A percentile compares a stretch with the other conserved stretches of the same genome.
Conservation (phyloP, 2,113 vertebrate species). For the Cygnus atratus region DNA sequence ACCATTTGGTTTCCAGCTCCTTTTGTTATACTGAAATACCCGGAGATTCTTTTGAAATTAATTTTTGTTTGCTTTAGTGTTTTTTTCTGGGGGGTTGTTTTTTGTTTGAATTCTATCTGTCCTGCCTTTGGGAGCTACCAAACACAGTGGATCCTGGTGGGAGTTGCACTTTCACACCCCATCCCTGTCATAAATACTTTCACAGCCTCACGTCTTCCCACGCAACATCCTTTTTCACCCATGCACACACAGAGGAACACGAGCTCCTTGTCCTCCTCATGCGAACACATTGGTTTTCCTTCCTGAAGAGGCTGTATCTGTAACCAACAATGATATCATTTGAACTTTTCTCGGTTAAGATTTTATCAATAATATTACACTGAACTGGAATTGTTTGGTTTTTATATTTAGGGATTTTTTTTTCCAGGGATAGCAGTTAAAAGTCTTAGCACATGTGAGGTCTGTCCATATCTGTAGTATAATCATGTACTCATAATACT, state of each 20-base stretch:
- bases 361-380: not conserved
- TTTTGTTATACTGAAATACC: not conserved
- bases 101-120: not conserved
- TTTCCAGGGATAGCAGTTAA: not conserved
- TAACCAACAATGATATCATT: not conserved
- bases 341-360: slow-evolving; percentile 21
- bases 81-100: not conserved
- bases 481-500: slow-evolving; percentile 53
- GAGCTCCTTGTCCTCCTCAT: not conserved
- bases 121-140: not conserved
- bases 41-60: not conserved
- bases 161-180: not conserved
- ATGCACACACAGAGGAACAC: not conserved
- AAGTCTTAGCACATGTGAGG: slow-evolving; percentile 17
- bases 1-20: not conserved
- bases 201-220: not conserved
- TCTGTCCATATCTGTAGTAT: slow-evolving; percentile 55
- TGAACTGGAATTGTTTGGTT: slow-evolving; percentile 30
- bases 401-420: not conserved
- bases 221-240: not conserved
- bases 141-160: not conserved
- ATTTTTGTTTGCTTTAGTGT: not conserved
- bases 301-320: not conserved
- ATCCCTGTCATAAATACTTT: not conserved
- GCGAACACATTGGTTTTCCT: not conserved